These are phyloP conservation scores for Salvelinus fontinalis DNA, from an alignment of 2,113 vertebrate species.

Conservation along the genomic window DNA sequence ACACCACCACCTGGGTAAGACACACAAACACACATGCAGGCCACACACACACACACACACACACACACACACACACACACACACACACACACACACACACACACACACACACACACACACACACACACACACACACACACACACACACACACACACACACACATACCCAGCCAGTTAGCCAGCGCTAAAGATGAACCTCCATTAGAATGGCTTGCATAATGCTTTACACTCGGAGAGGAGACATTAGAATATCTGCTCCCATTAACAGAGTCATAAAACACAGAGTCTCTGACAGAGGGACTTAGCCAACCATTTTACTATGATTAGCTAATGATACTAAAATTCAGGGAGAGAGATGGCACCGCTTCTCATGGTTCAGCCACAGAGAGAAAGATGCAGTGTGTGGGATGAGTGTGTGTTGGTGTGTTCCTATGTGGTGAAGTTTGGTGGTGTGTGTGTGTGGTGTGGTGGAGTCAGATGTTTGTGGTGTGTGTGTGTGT, in stretches of 20 bases:
- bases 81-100: slow-evolving; percentile 7
- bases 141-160: background rate
- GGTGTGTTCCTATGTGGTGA: slow-evolving; percentile 2
- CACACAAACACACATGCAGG: background rate
- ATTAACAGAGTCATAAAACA: no score
- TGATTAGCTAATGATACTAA: slow-evolving; percentile 74
- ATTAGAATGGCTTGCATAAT: no score
- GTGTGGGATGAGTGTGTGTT: slow-evolving; percentile 48
- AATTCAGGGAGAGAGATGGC: slow-evolving; percentile 31
- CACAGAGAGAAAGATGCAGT: slow-evolving; percentile 41
- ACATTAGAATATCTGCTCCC: no score
- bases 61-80: background rate
- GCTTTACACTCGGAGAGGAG: no score
- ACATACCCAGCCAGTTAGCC: background rate
- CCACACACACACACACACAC: slow-evolving; percentile 9
- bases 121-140: background rate
- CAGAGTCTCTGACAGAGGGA: background rate
- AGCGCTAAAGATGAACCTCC: no score
- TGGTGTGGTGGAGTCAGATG: slow-evolving; percentile 15
- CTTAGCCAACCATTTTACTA: slow-evolving; percentile 57
- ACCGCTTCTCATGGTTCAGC: background rate
- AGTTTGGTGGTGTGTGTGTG: slow-evolving; percentile 39
- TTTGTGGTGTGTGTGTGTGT: slow-evolving; percentile 37
- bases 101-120: background rate
- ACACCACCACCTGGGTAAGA: slow-evolving; percentile 87